Conservation (phyloP, 2,888 invertebrate genomes). For the Nasonia oneida region DNA sequence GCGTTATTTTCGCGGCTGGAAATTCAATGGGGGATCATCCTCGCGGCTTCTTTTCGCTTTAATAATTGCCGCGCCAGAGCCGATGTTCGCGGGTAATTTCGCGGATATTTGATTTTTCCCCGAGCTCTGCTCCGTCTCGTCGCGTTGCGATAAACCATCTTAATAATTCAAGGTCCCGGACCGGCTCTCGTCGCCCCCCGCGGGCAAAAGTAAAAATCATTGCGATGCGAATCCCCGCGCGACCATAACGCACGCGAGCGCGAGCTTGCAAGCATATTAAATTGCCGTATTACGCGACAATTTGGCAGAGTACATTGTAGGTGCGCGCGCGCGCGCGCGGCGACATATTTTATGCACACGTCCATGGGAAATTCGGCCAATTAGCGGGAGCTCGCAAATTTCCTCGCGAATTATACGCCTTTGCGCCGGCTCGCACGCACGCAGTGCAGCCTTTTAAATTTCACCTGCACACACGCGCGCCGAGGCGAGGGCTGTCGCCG, state of each 20-base stretch:
- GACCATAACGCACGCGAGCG: neutral
- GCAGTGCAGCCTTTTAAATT: conserved; percentile 39
- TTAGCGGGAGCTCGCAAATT: conserved; percentile 44
- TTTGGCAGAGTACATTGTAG: conserved; percentile 29
- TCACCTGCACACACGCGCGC: conserved; percentile 12
- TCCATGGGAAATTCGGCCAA: conserved; percentile 47
- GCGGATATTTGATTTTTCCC: no score
- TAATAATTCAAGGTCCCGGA: conserved; percentile 21
- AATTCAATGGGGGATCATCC: neutral
- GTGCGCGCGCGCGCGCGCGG: neutral
- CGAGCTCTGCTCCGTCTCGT: no score
- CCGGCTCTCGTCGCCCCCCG: neutral
- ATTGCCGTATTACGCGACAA: conserved; percentile 40
- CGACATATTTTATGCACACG: conserved; percentile 45
- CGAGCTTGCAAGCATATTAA: conserved; percentile 22
- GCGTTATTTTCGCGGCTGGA: neutral
- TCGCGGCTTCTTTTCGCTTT: neutral
- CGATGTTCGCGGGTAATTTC: neutral
- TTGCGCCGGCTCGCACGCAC: neutral
- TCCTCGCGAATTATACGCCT: conserved; percentile 46
- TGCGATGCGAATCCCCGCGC: neutral
- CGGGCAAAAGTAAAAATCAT: neutral
- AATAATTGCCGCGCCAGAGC: neutral
- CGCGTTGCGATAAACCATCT: conserved; percentile 10
- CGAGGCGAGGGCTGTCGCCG: neutral